Conservation (phyloP, 2,888 invertebrate genomes). For the Neoscelio sp. region DNA sequence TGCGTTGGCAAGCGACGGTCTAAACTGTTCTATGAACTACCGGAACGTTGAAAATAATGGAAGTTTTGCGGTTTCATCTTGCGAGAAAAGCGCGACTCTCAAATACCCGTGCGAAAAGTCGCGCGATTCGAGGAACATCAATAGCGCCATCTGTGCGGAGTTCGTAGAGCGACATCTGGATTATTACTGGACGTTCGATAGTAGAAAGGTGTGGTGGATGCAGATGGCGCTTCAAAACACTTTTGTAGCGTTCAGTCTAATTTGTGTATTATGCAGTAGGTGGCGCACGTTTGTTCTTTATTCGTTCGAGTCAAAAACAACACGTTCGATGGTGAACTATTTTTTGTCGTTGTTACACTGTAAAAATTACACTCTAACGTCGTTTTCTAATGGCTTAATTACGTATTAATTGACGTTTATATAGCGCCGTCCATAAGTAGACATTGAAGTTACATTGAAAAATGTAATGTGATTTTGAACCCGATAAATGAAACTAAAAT, state of each 20-base stretch:
- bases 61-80: too few species aligned
- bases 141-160: too few species aligned
- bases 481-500: too few species aligned
- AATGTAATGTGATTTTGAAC: conserved; percentile 22
- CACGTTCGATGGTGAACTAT: neutral
- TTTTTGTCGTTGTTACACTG: conserved; percentile 8
- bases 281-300: neutral
- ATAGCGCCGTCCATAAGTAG: conserved; percentile 38
- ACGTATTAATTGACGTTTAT: conserved; percentile 45
- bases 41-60: conserved; percentile 46
- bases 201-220: too few species aligned
- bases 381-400: conserved; percentile 11
- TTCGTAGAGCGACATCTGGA: conserved; percentile 10
- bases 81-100: too few species aligned
- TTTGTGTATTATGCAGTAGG: conserved; percentile 42
- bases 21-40: conserved; percentile 47
- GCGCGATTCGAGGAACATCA: too few species aligned
- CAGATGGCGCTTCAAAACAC: conserved; percentile 28
- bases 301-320: too few species aligned
- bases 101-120: too few species aligned
- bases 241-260: conserved; percentile 59
- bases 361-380: conserved; percentile 46
- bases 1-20: conserved; percentile 58
- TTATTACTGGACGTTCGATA: too few species aligned
- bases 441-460: conserved; percentile 40